Evolutionary conservation across 2,888 invertebrate genomes (phyloP).

Genomic region (Helobdella robusta): DNA sequence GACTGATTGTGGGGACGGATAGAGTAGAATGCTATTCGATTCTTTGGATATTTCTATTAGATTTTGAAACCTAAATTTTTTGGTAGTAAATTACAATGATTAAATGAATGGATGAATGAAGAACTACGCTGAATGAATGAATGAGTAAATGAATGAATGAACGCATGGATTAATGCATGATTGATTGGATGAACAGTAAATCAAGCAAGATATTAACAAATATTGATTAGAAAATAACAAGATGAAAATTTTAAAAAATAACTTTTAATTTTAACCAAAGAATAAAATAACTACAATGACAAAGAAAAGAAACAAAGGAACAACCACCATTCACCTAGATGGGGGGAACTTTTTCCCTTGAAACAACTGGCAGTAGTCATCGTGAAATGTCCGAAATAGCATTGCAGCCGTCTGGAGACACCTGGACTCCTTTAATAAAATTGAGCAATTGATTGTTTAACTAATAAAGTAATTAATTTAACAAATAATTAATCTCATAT

Average conservation of each 20-base stretch:
- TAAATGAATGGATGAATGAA: not conserved
- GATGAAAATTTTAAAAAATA: not conserved
- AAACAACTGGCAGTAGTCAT: slow-evolving; percentile 66
- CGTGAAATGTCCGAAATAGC: slow-evolving; percentile 65
- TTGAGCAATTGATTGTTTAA: too few species aligned
- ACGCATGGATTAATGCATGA: too few species aligned
- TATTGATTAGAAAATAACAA: not conserved
- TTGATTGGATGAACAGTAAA: too few species aligned
- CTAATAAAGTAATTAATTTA: too few species aligned
- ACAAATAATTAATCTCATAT: too few species aligned
- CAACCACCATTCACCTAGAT: slow-evolving; percentile 52
- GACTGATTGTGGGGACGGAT: slow-evolving; percentile 60
- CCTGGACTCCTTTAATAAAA: slow-evolving; percentile 75
- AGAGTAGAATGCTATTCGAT: slow-evolving; percentile 65
- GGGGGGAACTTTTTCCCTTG: slow-evolving; percentile 77
- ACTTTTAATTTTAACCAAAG: not conserved
- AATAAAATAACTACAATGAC: not conserved
- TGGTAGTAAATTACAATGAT: not conserved
- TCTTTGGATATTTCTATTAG: slow-evolving; percentile 56
- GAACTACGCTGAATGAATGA: not conserved
- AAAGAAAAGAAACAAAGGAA: not conserved
- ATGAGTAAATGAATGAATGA: too few species aligned
- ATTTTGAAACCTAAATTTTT: not conserved
- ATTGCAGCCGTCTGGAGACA: slow-evolving; percentile 80
- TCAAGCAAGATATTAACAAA: too few species aligned